phyloP scores from a whole-genome alignment of 2,113 vertebrate species.

The Cathartes aura region DNA sequence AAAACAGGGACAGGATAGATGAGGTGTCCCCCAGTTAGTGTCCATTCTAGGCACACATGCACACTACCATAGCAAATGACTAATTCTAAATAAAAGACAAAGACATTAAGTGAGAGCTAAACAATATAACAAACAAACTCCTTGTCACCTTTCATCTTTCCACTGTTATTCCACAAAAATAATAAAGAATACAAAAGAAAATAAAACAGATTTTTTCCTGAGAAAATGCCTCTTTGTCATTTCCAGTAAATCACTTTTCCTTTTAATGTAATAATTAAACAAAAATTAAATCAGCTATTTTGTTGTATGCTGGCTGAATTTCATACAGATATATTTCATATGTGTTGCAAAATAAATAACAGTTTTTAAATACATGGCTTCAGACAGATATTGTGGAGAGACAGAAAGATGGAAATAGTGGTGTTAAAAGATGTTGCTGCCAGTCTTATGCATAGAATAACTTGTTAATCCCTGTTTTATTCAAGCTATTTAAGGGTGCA shows the following conservation, averaged over 20 bases:
- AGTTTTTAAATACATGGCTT: background rate
- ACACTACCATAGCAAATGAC: background rate
- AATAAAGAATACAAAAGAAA: background rate
- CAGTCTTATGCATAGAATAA: background rate
- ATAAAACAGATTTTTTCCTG: background rate
- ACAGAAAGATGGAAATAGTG: background rate
- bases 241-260: background rate
- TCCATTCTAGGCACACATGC: background rate
- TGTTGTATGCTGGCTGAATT: background rate
- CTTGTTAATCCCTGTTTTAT: background rate
- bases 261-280: background rate
- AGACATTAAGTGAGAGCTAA: background rate
- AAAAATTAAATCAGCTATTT: background rate
- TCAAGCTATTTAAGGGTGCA: background rate
- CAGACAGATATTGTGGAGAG: background rate
- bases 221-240: background rate
- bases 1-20: background rate
- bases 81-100: background rate
- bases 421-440: background rate
- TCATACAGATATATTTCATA: background rate
- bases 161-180: background rate
- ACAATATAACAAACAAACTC: background rate
- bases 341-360: background rate
- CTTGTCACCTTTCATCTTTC: background rate
- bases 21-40: background rate